A percentile compares a stretch with the other conserved stretches of the same genome.
phyloP scores from a whole-genome alignment of 2,113 vertebrate genomes.

The Dromaius novaehollandiae region DNA sequence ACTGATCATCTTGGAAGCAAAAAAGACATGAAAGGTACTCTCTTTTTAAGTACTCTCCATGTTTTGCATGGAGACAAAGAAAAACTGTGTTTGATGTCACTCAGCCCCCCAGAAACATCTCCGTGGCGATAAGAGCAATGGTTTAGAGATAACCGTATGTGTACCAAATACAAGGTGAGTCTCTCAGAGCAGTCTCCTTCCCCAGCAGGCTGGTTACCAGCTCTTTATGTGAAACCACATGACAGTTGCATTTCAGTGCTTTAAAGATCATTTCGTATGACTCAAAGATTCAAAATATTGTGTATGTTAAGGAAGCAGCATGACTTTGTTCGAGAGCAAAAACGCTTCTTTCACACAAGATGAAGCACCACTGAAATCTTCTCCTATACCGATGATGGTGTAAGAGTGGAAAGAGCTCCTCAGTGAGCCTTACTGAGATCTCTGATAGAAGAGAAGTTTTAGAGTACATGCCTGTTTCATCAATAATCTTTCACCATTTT shows the following conservation, averaged over 20 bases:
- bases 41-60: background rate
- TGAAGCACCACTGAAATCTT: background rate
- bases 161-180: background rate
- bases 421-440: background rate
- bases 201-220: background rate
- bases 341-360: background rate
- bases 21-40: background rate
- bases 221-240: background rate
- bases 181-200: background rate
- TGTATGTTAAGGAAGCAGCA: background rate
- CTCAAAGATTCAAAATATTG: background rate
- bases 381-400: background rate
- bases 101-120: background rate
- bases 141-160: background rate
- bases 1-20: background rate
- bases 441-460: background rate
- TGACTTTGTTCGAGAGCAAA: background rate
- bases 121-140: accelerated
- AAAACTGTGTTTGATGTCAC: background rate
- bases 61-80: background rate
- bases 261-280: background rate
- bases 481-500: background rate
- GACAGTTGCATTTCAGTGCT: background rate
- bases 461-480: background rate
- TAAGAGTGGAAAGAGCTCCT: background rate